Conservation (phyloP, 2,888 invertebrate species). For the Macroteleia sp. region DNA sequence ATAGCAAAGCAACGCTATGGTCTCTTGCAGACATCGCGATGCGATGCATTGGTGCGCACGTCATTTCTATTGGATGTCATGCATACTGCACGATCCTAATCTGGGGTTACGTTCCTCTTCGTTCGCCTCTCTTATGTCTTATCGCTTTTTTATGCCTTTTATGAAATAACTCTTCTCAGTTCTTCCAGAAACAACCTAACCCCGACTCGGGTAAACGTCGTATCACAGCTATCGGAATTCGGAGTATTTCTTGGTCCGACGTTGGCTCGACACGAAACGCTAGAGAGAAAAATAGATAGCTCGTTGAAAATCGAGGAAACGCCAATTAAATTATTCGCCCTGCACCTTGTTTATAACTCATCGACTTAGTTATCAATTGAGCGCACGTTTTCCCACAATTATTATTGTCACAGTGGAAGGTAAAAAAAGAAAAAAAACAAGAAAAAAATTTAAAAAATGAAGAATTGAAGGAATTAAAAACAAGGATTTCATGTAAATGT, state of each 20-base stretch:
- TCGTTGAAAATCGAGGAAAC: conserved; percentile 23
- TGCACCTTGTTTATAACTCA: background rate
- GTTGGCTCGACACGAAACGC: conserved; percentile 11
- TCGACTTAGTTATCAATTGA: conserved; percentile 4
- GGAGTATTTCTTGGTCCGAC: conserved; percentile 51
- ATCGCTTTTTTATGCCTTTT: conserved; percentile 58
- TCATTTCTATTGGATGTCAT: conserved; percentile 61
- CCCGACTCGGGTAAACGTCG: conserved; percentile 45
- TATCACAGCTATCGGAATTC: conserved; percentile 65
- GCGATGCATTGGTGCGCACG: conserved; percentile 61
- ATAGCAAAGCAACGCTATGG: conserved; percentile 35
- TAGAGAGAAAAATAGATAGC: conserved; percentile 16
- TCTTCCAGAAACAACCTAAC: conserved; percentile 59
- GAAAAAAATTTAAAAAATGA: no score
- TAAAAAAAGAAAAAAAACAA: no score
- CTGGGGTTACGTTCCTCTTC: conserved; percentile 62
- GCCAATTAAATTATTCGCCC: conserved; percentile 34
- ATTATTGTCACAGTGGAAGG: background rate
- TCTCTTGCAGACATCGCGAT: conserved; percentile 41
- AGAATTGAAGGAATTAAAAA: background rate
- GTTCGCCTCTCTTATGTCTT: conserved; percentile 51
- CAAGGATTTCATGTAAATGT: conserved; percentile 37
- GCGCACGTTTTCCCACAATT: conserved; percentile 13
- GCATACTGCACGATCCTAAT: conserved; percentile 63
- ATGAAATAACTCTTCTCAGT: conserved; percentile 64